phyloP scores from a whole-genome alignment of 2,797 vertebrate species.

The Tangara arthus region DNA sequence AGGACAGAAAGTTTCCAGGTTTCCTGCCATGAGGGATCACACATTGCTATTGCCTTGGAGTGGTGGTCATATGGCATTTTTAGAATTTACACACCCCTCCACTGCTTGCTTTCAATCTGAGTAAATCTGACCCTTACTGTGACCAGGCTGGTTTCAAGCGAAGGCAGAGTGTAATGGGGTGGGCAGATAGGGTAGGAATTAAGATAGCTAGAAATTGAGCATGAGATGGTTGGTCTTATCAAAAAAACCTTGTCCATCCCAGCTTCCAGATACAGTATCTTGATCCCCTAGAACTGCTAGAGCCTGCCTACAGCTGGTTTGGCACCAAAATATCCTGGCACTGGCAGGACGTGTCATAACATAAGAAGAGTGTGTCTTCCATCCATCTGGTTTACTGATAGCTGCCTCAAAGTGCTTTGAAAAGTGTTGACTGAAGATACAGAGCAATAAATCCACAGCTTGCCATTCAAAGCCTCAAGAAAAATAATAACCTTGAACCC shows the following conservation, averaged over 20 bases:
- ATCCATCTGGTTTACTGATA: neutral
- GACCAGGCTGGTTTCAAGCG: neutral
- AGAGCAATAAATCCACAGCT: neutral
- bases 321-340: neutral
- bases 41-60: accelerated
- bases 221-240: accelerated
- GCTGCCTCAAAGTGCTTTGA: neutral
- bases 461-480: constrained; percentile 4
- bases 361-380: neutral
- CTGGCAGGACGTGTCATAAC: accelerated
- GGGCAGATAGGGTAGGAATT: neutral
- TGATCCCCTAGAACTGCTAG: neutral
- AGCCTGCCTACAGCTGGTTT: neutral
- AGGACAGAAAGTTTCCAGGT: neutral
- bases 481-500: constrained; percentile 17
- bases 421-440: neutral
- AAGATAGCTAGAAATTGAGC: neutral
- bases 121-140: neutral
- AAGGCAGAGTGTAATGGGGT: neutral
- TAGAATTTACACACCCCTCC: neutral
- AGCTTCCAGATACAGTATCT: neutral
- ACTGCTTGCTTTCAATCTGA: neutral
- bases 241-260: neutral
- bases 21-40: neutral
- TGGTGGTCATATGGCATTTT: neutral